These are phyloP conservation scores for Lethenteron reissneri DNA, from an alignment of 2,113 vertebrate genomes.

Conservation along the genomic window DNA sequence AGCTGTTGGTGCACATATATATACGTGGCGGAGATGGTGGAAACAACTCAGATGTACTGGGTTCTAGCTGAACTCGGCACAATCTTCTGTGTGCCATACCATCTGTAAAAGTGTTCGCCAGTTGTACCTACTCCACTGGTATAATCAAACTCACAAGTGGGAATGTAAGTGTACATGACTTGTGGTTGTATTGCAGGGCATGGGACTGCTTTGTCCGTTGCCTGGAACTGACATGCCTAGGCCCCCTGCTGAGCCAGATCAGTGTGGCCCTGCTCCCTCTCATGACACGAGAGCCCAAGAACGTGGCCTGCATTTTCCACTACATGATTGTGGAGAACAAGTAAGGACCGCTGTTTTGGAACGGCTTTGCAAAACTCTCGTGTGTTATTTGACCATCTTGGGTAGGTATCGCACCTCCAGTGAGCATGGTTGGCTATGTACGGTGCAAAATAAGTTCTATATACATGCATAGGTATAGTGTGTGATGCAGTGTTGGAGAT, in stretches of 20 bases:
- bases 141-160: too few species aligned
- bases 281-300: constrained; percentile 58
- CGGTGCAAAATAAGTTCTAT: too few species aligned
- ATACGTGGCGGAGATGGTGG: constrained; percentile 18
- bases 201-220: constrained; percentile 89
- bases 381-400: too few species aligned
- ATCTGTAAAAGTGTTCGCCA: too few species aligned
- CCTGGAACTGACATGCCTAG: constrained; percentile 55
- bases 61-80: too few species aligned
- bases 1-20: constrained; percentile 59
- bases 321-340: constrained; percentile 87
- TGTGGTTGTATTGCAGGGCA: constrained; percentile 27
- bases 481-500: too few species aligned
- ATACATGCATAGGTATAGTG: too few species aligned
- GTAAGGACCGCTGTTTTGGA: constrained; percentile 18
- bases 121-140: too few species aligned
- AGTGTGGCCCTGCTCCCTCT: constrained; percentile 82
- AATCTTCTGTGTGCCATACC: too few species aligned
- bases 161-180: neutral
- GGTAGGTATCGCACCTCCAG: too few species aligned
- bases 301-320: constrained; percentile 60
- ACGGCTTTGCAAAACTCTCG: too few species aligned
- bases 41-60: constrained; percentile 32
- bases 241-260: constrained; percentile 81
- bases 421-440: too few species aligned